Base-by-base conservation (phyloP, 2,113 vertebrate genomes). In the Oophaga pumilio region DNA sequence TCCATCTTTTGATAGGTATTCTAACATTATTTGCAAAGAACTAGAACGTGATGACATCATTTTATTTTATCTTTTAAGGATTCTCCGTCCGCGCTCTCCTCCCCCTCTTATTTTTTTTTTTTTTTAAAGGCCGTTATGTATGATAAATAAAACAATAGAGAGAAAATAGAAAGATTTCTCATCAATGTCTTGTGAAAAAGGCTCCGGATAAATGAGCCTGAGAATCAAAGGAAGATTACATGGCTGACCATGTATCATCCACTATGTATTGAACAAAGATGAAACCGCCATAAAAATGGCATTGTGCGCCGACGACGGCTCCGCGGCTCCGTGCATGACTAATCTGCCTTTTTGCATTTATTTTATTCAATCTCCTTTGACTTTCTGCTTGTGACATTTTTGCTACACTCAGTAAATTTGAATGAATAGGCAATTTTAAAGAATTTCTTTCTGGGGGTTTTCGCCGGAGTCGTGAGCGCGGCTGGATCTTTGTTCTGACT, bases 351-450 rank as follows among this genome's bases (percentile, higher is more conserved):
- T 97, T 96, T 96, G 96, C 96, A 98, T 99, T 82, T 98, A 98
- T 99, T 99, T 99, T 98, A 99, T 99, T 99, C 98, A 97, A 98
- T 99, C 98, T 99, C 97, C 96, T 96, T 97, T 96, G 97, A 98
- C 97, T 98, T 99, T 99, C 98, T 98, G 97, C 97, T 96, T 98
- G 97, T 97, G 97, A 99, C 98, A 99, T 99, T 99, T 98, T 98
- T 99, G 97, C 97, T 96, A 97, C 97, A 98, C 97, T 98, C 98
- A 97, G 97, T 96, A 98, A 98, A 97, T 99, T 98, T 98, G 95
- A 98, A 97, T 98, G 97, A 99, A 99, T 98, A 97, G 97, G 97
- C 97, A 99, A 98, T 99, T 99, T 99, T 98, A 97, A 98, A 97
- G 97, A 98, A 95, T 96, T 98, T 99, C 64, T 84, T 98, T 98